A percentile compares a stretch with the other conserved stretches of the same genome.
These are phyloP conservation scores for Cerastis rubricosa DNA, from an alignment of 2,888 invertebrate genomes.

Conservation along the genomic window DNA sequence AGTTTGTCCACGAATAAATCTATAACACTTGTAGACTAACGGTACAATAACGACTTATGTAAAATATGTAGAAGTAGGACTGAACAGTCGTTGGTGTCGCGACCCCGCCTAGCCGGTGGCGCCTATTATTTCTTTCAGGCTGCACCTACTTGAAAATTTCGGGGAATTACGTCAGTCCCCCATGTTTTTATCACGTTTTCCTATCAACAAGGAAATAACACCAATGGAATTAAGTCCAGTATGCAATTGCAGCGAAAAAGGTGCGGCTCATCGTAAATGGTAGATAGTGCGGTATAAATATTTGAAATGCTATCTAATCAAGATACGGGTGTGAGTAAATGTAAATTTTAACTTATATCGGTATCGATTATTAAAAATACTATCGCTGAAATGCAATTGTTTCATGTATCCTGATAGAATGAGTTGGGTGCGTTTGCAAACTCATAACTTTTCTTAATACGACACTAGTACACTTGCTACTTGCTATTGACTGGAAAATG, in stretches of 20 bases:
- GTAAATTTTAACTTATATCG: conserved; percentile 43
- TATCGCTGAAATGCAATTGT: conserved; percentile 43
- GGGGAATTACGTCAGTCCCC: conserved; percentile 31
- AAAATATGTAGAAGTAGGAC: conserved; percentile 7
- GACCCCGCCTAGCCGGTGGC: conserved; percentile 13
- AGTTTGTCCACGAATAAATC: conserved; percentile 22
- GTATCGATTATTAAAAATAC: conserved; percentile 38
- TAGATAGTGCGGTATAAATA: conserved; percentile 41
- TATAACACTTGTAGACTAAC: conserved; percentile 35
- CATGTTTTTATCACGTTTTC: conserved; percentile 47
- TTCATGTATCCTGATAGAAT: conserved; percentile 4
- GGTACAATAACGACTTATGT: conserved; percentile 50
- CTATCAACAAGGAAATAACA: conserved; percentile 44
- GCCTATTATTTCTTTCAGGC: conserved; percentile 25
- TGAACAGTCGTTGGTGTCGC: conserved; percentile 5
- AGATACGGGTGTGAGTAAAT: conserved; percentile 39
- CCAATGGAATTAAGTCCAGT: conserved; percentile 38
- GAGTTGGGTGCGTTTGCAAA: conserved; percentile 3
- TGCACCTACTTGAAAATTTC: conserved; percentile 34
- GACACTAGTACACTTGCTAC: neutral
- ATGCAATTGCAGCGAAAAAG: conserved; percentile 59
- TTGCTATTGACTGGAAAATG: neutral
- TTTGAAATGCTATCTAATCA: conserved; percentile 64
- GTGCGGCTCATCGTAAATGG: conserved; percentile 47
- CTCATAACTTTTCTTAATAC: neutral